Conservation (phyloP, 2,113 vertebrate genomes). For the Takifugu bimaculatus region DNA sequence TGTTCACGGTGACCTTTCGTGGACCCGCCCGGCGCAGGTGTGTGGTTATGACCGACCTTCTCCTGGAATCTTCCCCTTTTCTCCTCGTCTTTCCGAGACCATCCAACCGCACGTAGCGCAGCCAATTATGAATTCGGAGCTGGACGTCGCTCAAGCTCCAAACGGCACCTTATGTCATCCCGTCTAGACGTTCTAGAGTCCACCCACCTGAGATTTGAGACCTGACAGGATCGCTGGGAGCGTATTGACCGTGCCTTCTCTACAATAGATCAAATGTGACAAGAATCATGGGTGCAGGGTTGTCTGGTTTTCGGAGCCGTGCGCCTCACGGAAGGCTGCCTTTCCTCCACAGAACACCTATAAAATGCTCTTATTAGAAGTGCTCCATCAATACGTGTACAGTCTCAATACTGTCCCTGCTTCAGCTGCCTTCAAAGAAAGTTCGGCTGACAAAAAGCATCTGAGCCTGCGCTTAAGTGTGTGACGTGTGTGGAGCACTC, state of each 20-base stretch:
- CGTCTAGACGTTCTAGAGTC: no score
- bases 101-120: no score
- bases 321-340: conserved; percentile 30
- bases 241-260: conserved; percentile 32
- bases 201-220: neutral
- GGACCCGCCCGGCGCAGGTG: no score
- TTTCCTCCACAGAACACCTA: conserved; percentile 35
- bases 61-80: no score
- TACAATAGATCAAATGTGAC: conserved; percentile 63
- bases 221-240: conserved; percentile 51
- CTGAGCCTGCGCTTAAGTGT: conserved; percentile 27
- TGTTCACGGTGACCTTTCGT: no score
- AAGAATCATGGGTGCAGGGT: conserved; percentile 59
- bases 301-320: conserved; percentile 50
- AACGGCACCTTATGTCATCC: no score
- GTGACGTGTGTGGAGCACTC: conserved; percentile 31
- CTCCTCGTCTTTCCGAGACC: no score
- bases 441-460: conserved; percentile 49
- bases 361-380: conserved; percentile 47
- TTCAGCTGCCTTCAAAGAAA: conserved; percentile 53
- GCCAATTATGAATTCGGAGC: no score
- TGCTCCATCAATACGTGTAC: conserved; percentile 34
- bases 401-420: conserved; percentile 35
- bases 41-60: no score
- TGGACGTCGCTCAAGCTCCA: no score